Evolutionary conservation across 2,888 invertebrate genomes (phyloP).

Genomic region (Apeira syringaria): DNA sequence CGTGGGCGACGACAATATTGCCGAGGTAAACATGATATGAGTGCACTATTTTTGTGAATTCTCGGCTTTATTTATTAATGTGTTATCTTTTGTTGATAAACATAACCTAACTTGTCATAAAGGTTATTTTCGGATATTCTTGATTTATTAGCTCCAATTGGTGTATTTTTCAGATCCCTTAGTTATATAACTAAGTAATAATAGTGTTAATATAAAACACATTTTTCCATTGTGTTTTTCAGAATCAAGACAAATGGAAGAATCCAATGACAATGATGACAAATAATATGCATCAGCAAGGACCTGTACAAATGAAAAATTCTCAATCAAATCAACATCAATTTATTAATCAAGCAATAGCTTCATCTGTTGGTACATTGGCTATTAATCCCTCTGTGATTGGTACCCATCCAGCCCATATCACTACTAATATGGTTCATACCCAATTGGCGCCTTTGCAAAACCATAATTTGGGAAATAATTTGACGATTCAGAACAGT

Average conservation of each 20-base stretch:
- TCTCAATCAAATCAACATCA: conserved; percentile 81
- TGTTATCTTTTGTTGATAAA: conserved; percentile 35
- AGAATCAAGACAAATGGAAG: conserved; percentile 95
- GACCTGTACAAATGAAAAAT: conserved; percentile 74
- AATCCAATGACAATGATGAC: conserved; percentile 85
- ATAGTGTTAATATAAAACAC: too few species aligned
- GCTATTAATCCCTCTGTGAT: conserved; percentile 77
- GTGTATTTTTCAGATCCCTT: too few species aligned
- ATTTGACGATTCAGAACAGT: conserved; percentile 70
- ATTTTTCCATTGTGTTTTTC: conserved; percentile 63
- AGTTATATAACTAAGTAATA: too few species aligned
- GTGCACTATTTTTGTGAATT: too few species aligned
- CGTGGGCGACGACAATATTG: conserved; percentile 93
- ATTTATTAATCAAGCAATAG: conserved; percentile 74
- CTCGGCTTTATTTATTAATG: not conserved
- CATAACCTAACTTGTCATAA: conserved; percentile 36
- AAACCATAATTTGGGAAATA: conserved; percentile 73
- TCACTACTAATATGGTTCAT: conserved; percentile 79
- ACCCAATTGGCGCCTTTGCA: conserved; percentile 81
- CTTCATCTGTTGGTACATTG: conserved; percentile 73
- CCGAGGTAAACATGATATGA: conserved; percentile 95
- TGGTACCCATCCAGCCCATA: conserved; percentile 73
- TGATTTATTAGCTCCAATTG: too few species aligned
- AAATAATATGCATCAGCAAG: conserved; percentile 84
- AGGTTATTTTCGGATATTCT: too few species aligned